Evolutionary conservation across 2,888 invertebrate species (phyloP).

Genomic region (Dioctria linearis): DNA sequence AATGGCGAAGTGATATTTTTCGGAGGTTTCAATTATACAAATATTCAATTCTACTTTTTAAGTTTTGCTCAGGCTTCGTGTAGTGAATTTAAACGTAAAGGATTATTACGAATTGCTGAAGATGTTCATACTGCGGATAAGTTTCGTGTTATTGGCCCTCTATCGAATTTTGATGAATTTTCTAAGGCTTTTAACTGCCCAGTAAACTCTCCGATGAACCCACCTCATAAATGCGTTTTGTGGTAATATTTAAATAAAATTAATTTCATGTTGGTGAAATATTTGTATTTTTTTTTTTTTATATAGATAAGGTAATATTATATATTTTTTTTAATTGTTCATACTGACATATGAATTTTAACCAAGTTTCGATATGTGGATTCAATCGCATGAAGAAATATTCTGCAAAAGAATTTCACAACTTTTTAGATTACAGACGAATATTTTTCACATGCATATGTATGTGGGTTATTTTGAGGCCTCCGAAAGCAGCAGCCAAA

Average conservation of each 20-base stretch:
- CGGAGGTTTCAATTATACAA: not conserved
- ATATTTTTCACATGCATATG: too few relatives aligned
- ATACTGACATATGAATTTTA: too few relatives aligned
- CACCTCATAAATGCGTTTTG: conserved; percentile 30
- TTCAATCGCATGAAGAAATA: too few relatives aligned
- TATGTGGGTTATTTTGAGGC: too few relatives aligned
- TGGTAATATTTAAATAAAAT: conserved; percentile 15
- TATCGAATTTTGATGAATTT: conserved; percentile 49
- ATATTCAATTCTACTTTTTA: not conserved
- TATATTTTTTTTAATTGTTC: too few relatives aligned
- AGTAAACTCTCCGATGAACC: conserved; percentile 32
- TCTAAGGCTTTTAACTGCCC: conserved; percentile 40
- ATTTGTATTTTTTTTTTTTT: too few relatives aligned
- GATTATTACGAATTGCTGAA: not conserved
- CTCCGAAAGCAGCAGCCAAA: too few relatives aligned
- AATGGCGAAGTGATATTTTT: not conserved
- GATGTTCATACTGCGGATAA: conserved; percentile 23
- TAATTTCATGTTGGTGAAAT: too few relatives aligned
- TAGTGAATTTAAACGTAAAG: conserved; percentile 4
- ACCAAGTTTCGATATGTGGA: too few relatives aligned
- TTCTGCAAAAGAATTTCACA: too few relatives aligned
- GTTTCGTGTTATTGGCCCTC: conserved; percentile 39
- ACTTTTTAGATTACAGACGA: too few relatives aligned
- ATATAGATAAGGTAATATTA: too few relatives aligned
- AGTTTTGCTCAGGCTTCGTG: conserved; percentile 8